Evolutionary conservation across 2,888 invertebrate species (phyloP), one percentile per base, ranked within the genome.

Genomic region (Apotomis capreana): DNA sequence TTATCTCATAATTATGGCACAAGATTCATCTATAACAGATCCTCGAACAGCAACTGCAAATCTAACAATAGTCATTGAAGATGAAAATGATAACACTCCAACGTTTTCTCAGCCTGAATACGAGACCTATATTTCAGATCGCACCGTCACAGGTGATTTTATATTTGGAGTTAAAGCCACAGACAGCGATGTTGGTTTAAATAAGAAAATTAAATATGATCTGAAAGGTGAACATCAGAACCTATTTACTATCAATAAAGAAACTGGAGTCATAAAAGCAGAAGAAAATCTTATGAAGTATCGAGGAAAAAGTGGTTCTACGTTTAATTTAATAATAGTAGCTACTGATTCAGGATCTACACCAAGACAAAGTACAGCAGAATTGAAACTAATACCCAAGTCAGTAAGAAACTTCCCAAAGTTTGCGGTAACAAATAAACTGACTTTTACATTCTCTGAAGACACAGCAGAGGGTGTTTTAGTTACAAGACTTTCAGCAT

Each of bases 161-260:
- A 97, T 99, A 37, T 97, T 98, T 84, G 98, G 98, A 8, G 97
- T 97, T 0, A 96, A 96, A 85, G 98, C 98, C 0, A 94, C 94
- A 5, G 99, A 99, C 86, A 94, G 94, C 74, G 99, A 99, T 86
- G 94, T 96, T 70, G 97, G 96, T 0, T 89, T 94, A 0, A 98
- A 98, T 86, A 96, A 97, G 69, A 95, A 95, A 82, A 96, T 99
- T 68, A 89, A 94, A 0, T 99, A 98, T 87, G 95, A 94, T 68
- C 91, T 98, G 5, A 95, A 95, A 74, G 97, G 97, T 0, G 95
- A 96, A 80, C 97, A 97, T 83, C 94, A 95, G n/a, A 93, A 95
- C 60, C 94, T 95, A 78, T 99, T 99, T 84, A 92, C 92, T 10
- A 96, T 99, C 67, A 96, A 98, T 84, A 91, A 94, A 73, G 94